Conservation (phyloP, 2,888 invertebrate species). For the Coelopa pilipes region DNA sequence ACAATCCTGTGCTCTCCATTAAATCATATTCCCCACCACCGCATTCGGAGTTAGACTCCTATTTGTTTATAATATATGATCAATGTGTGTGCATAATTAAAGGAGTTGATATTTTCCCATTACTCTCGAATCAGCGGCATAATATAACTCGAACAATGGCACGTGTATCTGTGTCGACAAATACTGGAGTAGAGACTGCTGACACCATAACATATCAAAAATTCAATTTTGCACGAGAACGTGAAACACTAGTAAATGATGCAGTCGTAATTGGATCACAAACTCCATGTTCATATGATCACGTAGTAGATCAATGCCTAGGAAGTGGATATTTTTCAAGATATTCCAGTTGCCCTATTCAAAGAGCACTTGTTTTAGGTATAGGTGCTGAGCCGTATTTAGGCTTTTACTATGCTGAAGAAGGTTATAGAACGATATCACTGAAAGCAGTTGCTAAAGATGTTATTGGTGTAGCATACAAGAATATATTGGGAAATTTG, state of each 20-base stretch:
- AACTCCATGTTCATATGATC: slow-evolving; percentile 78
- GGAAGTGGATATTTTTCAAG: slow-evolving; percentile 66
- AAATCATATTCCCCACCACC: slow-evolving; percentile 76
- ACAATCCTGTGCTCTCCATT: slow-evolving; percentile 80
- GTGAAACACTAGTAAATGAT: slow-evolving; percentile 77
- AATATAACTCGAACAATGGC: slow-evolving; percentile 68
- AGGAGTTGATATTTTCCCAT: slow-evolving; percentile 76
- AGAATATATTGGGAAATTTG: slow-evolving; percentile 81
- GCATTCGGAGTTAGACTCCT: slow-evolving; percentile 56
- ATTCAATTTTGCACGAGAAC: slow-evolving; percentile 85
- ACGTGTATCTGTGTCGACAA: slow-evolving; percentile 29
- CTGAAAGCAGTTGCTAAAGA: slow-evolving; percentile 93
- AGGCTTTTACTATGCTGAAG: slow-evolving; percentile 89
- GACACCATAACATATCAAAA: slow-evolving; percentile 78
- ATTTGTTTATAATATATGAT: slow-evolving; percentile 67
- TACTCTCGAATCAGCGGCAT: slow-evolving; percentile 83
- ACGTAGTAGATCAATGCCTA: slow-evolving; percentile 73
- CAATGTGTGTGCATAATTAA: slow-evolving; percentile 76
- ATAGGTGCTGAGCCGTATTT: slow-evolving; percentile 86
- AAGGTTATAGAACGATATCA: slow-evolving; percentile 84
- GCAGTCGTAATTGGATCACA: slow-evolving; percentile 79
- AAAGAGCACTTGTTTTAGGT: slow-evolving; percentile 79
- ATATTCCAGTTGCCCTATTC: slow-evolving; percentile 79
- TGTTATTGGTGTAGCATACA: slow-evolving; percentile 75
- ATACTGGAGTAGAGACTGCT: slow-evolving; percentile 46